Evolutionary conservation across 2,888 invertebrate species (phyloP), one percentile per base, ranked within the genome.

Genomic region (Yponomeuta malinellus): DNA sequence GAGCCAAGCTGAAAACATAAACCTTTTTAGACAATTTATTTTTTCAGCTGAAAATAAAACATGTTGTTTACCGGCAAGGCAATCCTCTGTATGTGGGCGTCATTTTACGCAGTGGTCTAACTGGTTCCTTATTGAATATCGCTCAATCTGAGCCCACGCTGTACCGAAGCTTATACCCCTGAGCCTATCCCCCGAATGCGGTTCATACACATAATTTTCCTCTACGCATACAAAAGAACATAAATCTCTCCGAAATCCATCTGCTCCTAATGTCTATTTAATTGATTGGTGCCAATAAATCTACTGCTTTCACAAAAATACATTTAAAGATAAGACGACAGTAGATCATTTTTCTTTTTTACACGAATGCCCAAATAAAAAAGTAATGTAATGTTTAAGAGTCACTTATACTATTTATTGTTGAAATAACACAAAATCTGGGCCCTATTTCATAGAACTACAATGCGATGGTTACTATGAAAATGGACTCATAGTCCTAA

Each of bases 181-280:
- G 52, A 12, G 52, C 52, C 10, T 59, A 59, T 59, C 52, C 52
- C 6, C 52, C 12, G 52, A 59, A 59, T 59, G 2, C 15, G 8
- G 15, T 59, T 15, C 15, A 43, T 43, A 59, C 12, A 59, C 52
- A 59, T 59, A 12, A 59, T 65, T 29, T 65, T 10, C 10, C n/a
- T 65, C n/a, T 65, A 3, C 29, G 8, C 33, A 29, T 65, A 29
- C 65, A 29, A 65, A 65, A 65, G 29, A 33, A 65, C 33, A 65
- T 65, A 65, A 31, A 33, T 33, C 65, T 31, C 29, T 59, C 52
- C 52, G 52, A 59, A 59, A 59, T 59, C 12, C 52, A 59, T 59
- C 52, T 59, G 52, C 52, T 59, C 52, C 52, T 59, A 59, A 59
- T 59, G 52, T 59, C 15, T 59, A 59, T 59, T 59, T 59, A 59